Base-by-base conservation (phyloP, 1,140 invertebrate genomes). In the Aphis gossypii region DNA sequence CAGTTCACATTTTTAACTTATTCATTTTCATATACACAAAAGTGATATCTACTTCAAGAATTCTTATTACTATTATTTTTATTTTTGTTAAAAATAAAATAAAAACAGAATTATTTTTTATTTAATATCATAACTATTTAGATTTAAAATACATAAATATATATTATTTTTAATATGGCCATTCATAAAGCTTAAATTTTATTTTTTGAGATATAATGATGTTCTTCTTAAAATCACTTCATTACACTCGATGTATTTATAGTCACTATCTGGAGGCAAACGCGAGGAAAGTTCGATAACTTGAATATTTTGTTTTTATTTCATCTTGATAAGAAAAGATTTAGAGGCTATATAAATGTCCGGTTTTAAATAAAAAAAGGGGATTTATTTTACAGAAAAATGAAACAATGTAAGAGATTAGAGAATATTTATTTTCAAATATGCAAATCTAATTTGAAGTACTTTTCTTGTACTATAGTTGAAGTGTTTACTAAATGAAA, bases 231-330 rank as follows among this genome's bases (percentile, higher is more conserved):
- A 89, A 56, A 56, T 89, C 35, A 38, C 9, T 54, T 54, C 35
- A 56, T 89, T 89, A 89, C 88, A 41, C 88, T 89, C 88, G 23
- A 56, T 89, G 35, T 89, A 89, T 56, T 89, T 88, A 89, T 89
- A 56, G 88, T 1, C 11, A 20, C 21, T 89, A 89, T 56, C 51
- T 89, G 7, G 23, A 25, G 51, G 88, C 21, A 89, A 89, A 89
- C 38, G 51, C 56, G 51, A 89, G 88, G 88, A 89, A 89, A 89
- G 51, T 38, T 89, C n/a, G 88, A 89, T 89, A 89, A 89, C 88
- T 89, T 35, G 35, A 89, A 56, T 89, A 89, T 56, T 89, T 89
- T 41, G 35, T 56, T 38, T 9, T 56, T 35, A n/a, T 89, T 54
- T 38, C 35, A 89, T 56, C 88, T 89, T 41, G 88, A 89, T 89